Evolutionary conservation across 2,797 vertebrate species (phyloP).

Genomic region (Adelosebastes latens): DNA sequence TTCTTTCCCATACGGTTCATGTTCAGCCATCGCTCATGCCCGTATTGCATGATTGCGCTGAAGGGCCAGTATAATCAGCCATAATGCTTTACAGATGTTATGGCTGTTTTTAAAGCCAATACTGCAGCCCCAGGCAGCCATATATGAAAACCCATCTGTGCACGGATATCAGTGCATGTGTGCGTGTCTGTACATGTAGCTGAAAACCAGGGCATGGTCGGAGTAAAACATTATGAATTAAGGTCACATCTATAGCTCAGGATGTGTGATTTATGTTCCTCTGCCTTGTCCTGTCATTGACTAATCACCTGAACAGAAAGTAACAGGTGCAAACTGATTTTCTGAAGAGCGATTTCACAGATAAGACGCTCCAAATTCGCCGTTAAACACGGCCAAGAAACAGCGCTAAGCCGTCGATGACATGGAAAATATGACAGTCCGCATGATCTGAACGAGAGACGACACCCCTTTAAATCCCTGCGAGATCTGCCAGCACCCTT

Average conservation of each 20-base stretch:
- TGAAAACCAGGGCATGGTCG: slow-evolving; percentile 38
- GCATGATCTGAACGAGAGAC: slow-evolving; percentile 55
- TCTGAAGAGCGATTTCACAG: slow-evolving; percentile 68
- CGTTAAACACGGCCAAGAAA: slow-evolving; percentile 36
- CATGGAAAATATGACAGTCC: slow-evolving; percentile 63
- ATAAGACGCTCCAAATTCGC: slow-evolving; percentile 53
- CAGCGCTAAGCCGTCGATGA: slow-evolving; percentile 40
- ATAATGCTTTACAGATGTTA: slow-evolving; percentile 82
- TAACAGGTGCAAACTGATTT: slow-evolving; percentile 76
- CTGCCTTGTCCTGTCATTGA: slow-evolving; percentile 63
- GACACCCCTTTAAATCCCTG: slow-evolving; percentile 61
- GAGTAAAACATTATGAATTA: slow-evolving; percentile 64
- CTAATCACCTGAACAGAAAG: slow-evolving; percentile 72
- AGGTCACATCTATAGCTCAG: slow-evolving; percentile 65
- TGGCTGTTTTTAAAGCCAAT: slow-evolving; percentile 77
- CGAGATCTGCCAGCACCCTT: slow-evolving; percentile 54
- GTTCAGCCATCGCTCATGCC: slow-evolving; percentile 64
- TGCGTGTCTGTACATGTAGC: slow-evolving; percentile 34
- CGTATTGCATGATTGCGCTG: slow-evolving; percentile 75
- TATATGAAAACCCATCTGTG: slow-evolving; percentile 74
- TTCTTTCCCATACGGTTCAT: slow-evolving; percentile 58
- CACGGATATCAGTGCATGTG: slow-evolving; percentile 40
- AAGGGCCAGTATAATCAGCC: slow-evolving; percentile 78
- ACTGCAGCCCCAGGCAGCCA: slow-evolving; percentile 67
- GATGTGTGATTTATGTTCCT: slow-evolving; percentile 70